A percentile compares a stretch with the other conserved stretches of the same genome.
These are phyloP conservation scores for Aleiodes testaceus DNA, from an alignment of 2,888 invertebrate genomes.

Conservation along the genomic window DNA sequence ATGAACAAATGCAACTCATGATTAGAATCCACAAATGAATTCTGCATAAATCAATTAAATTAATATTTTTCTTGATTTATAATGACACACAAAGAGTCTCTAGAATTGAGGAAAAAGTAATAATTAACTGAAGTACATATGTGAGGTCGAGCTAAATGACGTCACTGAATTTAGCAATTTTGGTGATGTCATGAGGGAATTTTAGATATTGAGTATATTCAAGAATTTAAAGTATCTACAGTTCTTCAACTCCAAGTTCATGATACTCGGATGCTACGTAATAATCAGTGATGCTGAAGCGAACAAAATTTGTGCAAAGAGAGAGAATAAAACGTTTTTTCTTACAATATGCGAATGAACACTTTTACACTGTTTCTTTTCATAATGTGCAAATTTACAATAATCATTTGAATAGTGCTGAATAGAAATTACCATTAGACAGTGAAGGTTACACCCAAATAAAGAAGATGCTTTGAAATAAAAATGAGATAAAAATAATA, in stretches of 20 bases:
- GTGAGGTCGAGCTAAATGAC: constrained; percentile 7
- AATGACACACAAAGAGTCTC: constrained; percentile 15
- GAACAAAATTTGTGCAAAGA: background rate
- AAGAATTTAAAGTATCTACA: background rate
- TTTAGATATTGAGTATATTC: constrained; percentile 25
- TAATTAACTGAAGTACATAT: background rate
- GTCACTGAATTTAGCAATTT: constrained; percentile 33
- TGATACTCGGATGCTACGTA: background rate
- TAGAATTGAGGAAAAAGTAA: background rate
- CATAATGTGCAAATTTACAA: constrained; percentile 19
- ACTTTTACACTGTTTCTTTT: constrained; percentile 13
- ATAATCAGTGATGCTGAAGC: background rate
- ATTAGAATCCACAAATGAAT: constrained; percentile 16
- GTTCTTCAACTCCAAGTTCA: background rate
- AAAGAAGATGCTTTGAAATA: background rate
- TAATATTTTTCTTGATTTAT: constrained; percentile 18
- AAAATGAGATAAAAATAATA: background rate
- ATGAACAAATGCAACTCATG: constrained; percentile 31
- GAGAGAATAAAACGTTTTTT: background rate
- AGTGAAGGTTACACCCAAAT: constrained; percentile 4
- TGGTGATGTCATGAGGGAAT: constrained; percentile 39
- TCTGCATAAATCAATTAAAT: background rate
- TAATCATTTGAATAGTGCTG: constrained; percentile 27
- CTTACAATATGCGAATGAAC: background rate
- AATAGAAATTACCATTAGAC: constrained; percentile 5